phyloP scores from a whole-genome alignment of 1,140 invertebrate genomes.

The Neodiprion fabricii region DNA sequence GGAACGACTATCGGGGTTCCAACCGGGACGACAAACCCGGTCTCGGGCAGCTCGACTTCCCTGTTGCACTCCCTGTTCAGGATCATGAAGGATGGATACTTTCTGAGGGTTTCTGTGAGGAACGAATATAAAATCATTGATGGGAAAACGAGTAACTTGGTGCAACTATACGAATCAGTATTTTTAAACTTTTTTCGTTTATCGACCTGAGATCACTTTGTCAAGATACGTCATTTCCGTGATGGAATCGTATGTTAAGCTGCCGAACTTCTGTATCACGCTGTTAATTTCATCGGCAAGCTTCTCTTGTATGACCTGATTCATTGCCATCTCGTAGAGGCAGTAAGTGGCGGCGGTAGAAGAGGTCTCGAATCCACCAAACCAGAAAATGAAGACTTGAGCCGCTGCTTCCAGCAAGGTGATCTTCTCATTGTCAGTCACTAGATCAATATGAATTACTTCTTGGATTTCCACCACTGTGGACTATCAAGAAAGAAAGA shows the following conservation, averaged over 20 bases:
- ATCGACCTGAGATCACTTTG: slow-evolving; percentile 38
- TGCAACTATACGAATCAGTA: not conserved
- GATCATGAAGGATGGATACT: slow-evolving; percentile 62
- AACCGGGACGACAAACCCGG: slow-evolving; percentile 51
- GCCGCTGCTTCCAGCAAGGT: slow-evolving; percentile 30
- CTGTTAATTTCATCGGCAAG: slow-evolving; percentile 36
- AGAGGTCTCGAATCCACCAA: slow-evolving; percentile 55
- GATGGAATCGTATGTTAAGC: slow-evolving; percentile 18
- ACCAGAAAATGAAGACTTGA: slow-evolving; percentile 40
- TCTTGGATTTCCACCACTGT: not conserved
- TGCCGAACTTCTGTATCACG: slow-evolving; percentile 28
- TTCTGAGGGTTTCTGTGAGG: slow-evolving; percentile 63
- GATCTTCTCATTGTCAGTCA: slow-evolving; percentile 45
- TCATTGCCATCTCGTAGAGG: slow-evolving; percentile 43
- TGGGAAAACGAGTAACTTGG: not conserved
- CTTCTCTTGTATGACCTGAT: slow-evolving; percentile 41
- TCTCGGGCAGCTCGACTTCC: slow-evolving; percentile 61
- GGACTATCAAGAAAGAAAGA: slow-evolving; percentile 6
- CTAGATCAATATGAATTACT: slow-evolving; percentile 48
- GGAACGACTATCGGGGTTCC: slow-evolving; percentile 62
- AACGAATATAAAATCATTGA: slow-evolving; percentile 13
- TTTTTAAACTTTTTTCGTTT: too few relatives aligned
- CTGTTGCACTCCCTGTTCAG: slow-evolving; percentile 59
- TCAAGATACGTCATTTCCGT: slow-evolving; percentile 36
- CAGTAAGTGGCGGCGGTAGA: slow-evolving; percentile 37